Evolutionary conservation across 2,113 vertebrate genomes (phyloP).

Genomic region (Bagarius yarrelli): DNA sequence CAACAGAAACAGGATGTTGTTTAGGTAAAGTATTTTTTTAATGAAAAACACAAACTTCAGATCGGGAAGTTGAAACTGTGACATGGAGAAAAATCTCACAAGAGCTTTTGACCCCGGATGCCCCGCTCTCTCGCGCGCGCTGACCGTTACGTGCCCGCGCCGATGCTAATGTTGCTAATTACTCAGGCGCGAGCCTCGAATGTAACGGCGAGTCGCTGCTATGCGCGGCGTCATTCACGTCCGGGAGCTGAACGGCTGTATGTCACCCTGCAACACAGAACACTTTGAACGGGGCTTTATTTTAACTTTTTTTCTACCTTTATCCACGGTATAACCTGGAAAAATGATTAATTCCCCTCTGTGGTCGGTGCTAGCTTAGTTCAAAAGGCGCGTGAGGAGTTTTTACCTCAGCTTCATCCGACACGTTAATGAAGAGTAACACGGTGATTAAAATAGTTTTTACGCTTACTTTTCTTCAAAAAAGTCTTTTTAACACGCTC

Average conservation of each 20-base stretch:
- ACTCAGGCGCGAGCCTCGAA: conserved; percentile 65
- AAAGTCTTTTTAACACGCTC: too few relatives aligned
- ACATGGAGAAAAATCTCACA: conserved; percentile 43
- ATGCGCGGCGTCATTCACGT: conserved; percentile 58
- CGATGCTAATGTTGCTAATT: conserved; percentile 61
- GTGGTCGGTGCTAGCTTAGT: not conserved
- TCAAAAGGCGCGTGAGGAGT: not conserved
- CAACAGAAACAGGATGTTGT: not conserved
- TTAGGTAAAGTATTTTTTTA: not conserved
- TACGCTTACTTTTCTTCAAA: not conserved
- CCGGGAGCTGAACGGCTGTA: conserved; percentile 36
- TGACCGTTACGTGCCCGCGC: conserved; percentile 40
- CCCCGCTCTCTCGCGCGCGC: conserved; percentile 55
- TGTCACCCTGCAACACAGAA: not conserved
- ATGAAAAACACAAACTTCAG: not conserved
- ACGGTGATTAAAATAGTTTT: not conserved
- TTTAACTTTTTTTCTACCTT: not conserved
- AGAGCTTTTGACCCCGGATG: conserved; percentile 57
- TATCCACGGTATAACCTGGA: conserved; percentile 17
- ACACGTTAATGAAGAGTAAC: not conserved
- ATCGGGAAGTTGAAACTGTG: not conserved
- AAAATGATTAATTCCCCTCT: not conserved
- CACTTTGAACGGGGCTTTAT: not conserved
- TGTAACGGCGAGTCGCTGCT: conserved; percentile 68
- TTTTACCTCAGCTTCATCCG: not conserved